A percentile compares a stretch with the other conserved stretches of the same genome.
Evolutionary conservation across 2,113 vertebrate genomes (phyloP).

Genomic region (Nyctereutes procyonoides): DNA sequence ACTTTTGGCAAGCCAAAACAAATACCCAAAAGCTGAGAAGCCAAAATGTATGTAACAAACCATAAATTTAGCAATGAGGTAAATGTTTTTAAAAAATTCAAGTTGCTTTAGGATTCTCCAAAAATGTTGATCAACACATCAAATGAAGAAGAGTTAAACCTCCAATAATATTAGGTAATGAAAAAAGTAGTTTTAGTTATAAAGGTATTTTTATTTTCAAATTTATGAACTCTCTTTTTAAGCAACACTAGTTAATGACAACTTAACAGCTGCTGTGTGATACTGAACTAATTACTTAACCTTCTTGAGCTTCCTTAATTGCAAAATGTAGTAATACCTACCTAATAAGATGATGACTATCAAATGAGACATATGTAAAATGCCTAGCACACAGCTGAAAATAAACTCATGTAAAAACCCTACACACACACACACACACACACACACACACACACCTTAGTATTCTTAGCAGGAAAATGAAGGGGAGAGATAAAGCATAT

Average conservation of each 20-base stretch:
- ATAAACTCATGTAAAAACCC: not conserved
- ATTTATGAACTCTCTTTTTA: slow-evolving; percentile 35
- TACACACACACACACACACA: not conserved
- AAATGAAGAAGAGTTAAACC: not conserved
- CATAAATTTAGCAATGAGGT: slow-evolving; percentile 50
- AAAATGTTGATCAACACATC: not conserved
- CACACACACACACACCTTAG: not conserved
- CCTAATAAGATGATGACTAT: not conserved
- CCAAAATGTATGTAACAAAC: slow-evolving; percentile 44
- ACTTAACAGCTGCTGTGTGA: not conserved
- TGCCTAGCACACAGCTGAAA: not conserved
- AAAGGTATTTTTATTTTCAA: not conserved
- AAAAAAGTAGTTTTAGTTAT: not conserved
- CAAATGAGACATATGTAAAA: not conserved
- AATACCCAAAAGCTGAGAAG: slow-evolving; percentile 29
- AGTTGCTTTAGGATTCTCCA: slow-evolving; percentile 39
- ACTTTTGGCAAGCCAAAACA: slow-evolving; percentile 61
- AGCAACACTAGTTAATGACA: not conserved
- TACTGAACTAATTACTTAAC: not conserved
- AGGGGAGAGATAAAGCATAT: not conserved
- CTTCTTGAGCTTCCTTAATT: not conserved
- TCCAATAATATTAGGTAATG: not conserved
- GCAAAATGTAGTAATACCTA: slow-evolving; percentile 2
- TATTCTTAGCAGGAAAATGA: not conserved
- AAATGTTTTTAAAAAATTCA: slow-evolving; percentile 29